Conservation (phyloP, 1,140 invertebrate species). For the Caenorhabditis remanei region DNA sequence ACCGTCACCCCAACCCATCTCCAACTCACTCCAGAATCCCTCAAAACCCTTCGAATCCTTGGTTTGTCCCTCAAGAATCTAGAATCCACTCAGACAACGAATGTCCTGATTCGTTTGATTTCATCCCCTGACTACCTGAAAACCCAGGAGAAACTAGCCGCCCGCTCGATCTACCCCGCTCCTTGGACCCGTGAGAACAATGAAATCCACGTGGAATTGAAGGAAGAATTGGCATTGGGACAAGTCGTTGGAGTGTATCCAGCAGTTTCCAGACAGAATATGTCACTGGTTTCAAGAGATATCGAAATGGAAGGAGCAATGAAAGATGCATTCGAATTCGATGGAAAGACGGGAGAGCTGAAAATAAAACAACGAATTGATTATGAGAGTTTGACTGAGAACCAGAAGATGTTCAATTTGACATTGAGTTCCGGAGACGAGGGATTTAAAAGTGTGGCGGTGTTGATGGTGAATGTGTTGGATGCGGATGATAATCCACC, state of each 20-base stretch:
- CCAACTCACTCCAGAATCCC: background rate
- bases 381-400: conserved; percentile 11
- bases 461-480: conserved; percentile 12
- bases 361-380: conserved; percentile 34
- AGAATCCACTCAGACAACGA: background rate
- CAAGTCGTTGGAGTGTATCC: conserved; percentile 26
- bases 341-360: conserved; percentile 27
- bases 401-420: conserved; percentile 19
- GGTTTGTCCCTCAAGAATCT: conserved; percentile 6
- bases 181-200: background rate
- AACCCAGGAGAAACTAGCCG: conserved; percentile 13
- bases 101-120: conserved; percentile 17
- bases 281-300: background rate
- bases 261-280: background rate
- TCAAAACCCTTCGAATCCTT: background rate
- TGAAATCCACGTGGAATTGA: conserved; percentile 20
- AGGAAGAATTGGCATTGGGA: conserved; percentile 15
- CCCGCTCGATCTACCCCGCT: background rate
- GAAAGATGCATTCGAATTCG: conserved; percentile 40
- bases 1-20: background rate
- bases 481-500: conserved; percentile 58
- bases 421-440: conserved; percentile 33
- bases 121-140: conserved; percentile 42
- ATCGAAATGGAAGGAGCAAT: background rate
- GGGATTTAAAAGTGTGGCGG: conserved; percentile 8